Conservation (phyloP, 2,888 invertebrate species). For the Hydrotaea diabolus region DNA sequence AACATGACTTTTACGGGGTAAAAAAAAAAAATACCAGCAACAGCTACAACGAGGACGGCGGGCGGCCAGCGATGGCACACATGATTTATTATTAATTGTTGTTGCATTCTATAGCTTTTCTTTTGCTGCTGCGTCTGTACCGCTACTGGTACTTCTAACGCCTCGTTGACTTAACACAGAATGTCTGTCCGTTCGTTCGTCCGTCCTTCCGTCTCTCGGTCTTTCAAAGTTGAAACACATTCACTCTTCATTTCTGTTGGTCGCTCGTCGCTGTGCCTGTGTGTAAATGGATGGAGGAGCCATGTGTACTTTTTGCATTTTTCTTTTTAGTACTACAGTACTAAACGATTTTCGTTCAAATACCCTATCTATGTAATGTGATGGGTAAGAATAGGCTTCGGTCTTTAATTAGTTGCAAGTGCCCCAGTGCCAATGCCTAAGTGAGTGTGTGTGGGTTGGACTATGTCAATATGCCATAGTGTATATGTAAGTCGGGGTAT, state of each 20-base stretch:
- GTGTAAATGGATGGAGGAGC: not conserved
- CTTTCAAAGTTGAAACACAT: not conserved
- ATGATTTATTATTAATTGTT: slow-evolving; percentile 29
- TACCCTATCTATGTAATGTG: slow-evolving; percentile 4
- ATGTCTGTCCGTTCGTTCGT: too few relatives aligned
- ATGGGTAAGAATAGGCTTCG: not conserved
- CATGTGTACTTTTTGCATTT: slow-evolving; percentile 27
- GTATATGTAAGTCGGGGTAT: too few relatives aligned
- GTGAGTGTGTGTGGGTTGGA: not conserved
- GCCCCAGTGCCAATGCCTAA: not conserved
- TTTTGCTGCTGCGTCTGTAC: not conserved
- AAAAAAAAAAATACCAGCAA: not conserved
- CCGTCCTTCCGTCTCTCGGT: too few relatives aligned
- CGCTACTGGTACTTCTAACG: slow-evolving; percentile 1
- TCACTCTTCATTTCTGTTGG: not conserved
- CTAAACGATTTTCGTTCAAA: slow-evolving; percentile 25
- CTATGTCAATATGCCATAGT: not conserved
- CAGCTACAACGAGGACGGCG: not conserved
- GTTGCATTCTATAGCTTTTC: not conserved
- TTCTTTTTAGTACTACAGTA: slow-evolving; percentile 7
- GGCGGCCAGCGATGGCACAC: not conserved
- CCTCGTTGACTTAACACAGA: not conserved
- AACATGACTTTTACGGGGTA: slow-evolving; percentile 41
- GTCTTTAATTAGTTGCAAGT: slow-evolving; percentile 1
- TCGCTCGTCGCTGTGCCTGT: not conserved